phyloP scores from a whole-genome alignment of 37 sponge, comb jelly and placozoan species.

The Dysidea cf. avara region DNA sequence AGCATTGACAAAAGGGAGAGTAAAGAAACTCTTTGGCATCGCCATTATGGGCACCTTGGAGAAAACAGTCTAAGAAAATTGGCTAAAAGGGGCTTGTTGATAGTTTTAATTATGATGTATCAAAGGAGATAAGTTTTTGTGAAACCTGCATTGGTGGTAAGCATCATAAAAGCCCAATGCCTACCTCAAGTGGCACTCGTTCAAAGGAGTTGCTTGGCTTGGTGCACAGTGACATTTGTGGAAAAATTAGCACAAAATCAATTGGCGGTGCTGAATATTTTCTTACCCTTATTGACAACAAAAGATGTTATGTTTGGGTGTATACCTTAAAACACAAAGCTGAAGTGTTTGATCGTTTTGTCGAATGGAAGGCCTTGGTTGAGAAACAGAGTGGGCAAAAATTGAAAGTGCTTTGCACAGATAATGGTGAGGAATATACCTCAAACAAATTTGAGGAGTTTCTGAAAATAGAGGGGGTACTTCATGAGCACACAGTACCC shows the following conservation, averaged over 20 bases:
- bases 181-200: neutral
- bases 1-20: neutral
- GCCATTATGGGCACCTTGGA: no score
- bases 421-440: conserved; percentile 26
- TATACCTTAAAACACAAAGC: conserved; percentile 2
- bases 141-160: conserved; percentile 49
- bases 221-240: conserved; percentile 32
- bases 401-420: conserved; percentile 20
- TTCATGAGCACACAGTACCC: conserved; percentile 56
- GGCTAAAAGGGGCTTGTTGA: conserved; percentile 29
- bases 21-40: conserved; percentile 1
- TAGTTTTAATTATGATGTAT: conserved; percentile 30
- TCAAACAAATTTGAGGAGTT: conserved; percentile 26
- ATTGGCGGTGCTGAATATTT: conserved; percentile 27
- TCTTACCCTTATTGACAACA: conserved; percentile 30
- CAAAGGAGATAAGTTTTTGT: conserved; percentile 44
- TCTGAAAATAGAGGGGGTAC: conserved; percentile 16
- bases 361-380: conserved; percentile 29
- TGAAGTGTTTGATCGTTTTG: conserved; percentile 2
- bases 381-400: conserved; percentile 1
- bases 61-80: no score
- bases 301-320: conserved; percentile 20
- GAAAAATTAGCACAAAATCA: conserved; percentile 18
- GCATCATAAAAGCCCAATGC: conserved; percentile 33
- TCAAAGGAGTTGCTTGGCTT: conserved; percentile 5